Conservation (phyloP, 2,888 invertebrate species). For the Phlogophora meticulosa region DNA sequence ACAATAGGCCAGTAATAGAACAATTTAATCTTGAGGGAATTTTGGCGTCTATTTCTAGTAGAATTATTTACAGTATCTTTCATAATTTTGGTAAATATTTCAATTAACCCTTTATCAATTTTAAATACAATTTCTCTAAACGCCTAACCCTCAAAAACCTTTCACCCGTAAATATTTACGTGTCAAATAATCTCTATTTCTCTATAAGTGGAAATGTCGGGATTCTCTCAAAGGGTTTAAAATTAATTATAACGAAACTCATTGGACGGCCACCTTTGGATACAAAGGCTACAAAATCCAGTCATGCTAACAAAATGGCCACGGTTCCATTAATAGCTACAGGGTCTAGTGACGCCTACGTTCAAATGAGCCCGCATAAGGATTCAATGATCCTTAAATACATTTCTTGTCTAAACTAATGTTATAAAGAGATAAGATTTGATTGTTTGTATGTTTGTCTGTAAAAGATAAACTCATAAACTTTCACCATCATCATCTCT, state of each 20-base stretch:
- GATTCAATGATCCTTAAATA: constrained; percentile 67
- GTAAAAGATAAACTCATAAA: no score
- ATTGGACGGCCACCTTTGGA: constrained; percentile 49
- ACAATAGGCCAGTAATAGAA: neutral
- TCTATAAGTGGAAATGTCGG: constrained; percentile 44
- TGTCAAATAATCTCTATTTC: constrained; percentile 41
- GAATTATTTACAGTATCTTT: neutral
- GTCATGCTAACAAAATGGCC: constrained; percentile 74
- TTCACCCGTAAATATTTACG: constrained; percentile 52
- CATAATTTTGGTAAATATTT: constrained; percentile 21
- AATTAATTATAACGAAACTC: constrained; percentile 61
- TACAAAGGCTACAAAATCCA: constrained; percentile 69
- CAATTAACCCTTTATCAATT: constrained; percentile 31
- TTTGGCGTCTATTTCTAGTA: neutral
- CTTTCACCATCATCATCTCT: no score
- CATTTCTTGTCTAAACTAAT: no score
- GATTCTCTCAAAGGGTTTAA: constrained; percentile 52
- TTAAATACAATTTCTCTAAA: constrained; percentile 42
- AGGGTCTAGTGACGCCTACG: constrained; percentile 66
- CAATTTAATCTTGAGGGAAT: neutral
- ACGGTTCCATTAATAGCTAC: constrained; percentile 72
- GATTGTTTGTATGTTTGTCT: no score
- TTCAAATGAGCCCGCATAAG: constrained; percentile 67
- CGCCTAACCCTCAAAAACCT: constrained; percentile 25
- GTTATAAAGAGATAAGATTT: no score